Base-by-base conservation (phyloP, 2,888 invertebrate genomes). In the Cephus nigrinus region DNA sequence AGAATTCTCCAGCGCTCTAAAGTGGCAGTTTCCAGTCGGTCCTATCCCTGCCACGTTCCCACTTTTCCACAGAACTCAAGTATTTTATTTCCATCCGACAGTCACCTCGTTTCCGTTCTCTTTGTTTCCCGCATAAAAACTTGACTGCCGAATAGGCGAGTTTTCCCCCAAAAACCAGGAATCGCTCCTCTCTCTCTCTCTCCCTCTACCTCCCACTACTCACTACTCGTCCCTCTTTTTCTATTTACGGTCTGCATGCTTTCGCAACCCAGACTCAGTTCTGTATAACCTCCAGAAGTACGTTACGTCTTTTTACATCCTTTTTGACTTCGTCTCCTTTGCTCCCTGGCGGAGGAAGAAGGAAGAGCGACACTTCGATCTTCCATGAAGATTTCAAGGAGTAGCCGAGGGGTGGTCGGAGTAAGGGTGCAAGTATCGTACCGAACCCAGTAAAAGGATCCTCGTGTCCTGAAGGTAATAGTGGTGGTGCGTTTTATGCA, bases 401-500 rank as follows among this genome's bases (percentile, higher is more conserved):
- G 55, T 9, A 55, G 23, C 23, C 23, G 55, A 23, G 23, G 55
- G 55, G 23, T 23, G 9, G 55, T 3, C 55, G 55, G 55, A 9
- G 23, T 55, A 55, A 55, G 55, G 55, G 23, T 55, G 23, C 55
- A 55, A 9, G 55, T 55, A 55, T 23, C 55, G 55, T 55, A 23
- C 55, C 2, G 55, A 55, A 55, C 55, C 55, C 23, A 9, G 55
- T 55, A 23, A 55, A 55, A 55, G 23, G 55, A 55, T 55, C 55
- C 55, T 55, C 55, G 23, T 23, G 55, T 55, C 55, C 55, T 55
- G 55, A 5, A 55, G 55, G 55, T 55, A 55, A 55, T 23, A 55
- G 55, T 55, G 23, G 23, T 55, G 23, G 55, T 23, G 55, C 55
- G 55, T 23, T 82, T 87, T 87, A 87, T 87, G 85, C 86, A 87